These are phyloP conservation scores for Paramacrobiotus metropolitanus DNA, from an alignment of 1,140 invertebrate genomes.

Conservation along the genomic window DNA sequence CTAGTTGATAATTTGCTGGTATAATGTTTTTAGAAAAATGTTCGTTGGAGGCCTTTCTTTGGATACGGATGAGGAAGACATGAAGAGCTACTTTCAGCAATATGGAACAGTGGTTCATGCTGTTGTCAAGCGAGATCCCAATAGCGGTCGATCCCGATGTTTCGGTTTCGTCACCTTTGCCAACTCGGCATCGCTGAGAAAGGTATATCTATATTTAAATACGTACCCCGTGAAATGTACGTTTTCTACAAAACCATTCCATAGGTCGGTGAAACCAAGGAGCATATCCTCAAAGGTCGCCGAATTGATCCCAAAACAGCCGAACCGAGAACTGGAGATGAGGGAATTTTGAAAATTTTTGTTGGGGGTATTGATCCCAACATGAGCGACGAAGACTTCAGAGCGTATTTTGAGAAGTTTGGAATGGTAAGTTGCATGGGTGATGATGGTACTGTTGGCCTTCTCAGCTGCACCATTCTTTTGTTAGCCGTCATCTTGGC, in stretches of 20 bases:
- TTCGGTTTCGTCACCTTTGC: slow-evolving; percentile 89
- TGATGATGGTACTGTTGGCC: slow-evolving; percentile 12
- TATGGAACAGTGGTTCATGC: slow-evolving; percentile 78
- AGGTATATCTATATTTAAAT: slow-evolving; percentile 3
- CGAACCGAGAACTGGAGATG: slow-evolving; percentile 40
- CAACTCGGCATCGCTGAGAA: slow-evolving; percentile 1
- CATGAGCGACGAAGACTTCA: slow-evolving; percentile 72
- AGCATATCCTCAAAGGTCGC: slow-evolving; percentile 73
- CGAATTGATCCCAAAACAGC: slow-evolving; percentile 86
- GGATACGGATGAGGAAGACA: slow-evolving; percentile 87
- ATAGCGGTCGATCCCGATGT: slow-evolving; percentile 58
- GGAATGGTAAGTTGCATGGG: slow-evolving; percentile 43
- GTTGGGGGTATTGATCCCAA: slow-evolving; percentile 72
- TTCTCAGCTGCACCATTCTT: slow-evolving; percentile 14
- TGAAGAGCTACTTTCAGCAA: slow-evolving; percentile 63
- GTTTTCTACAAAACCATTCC: slow-evolving; percentile 14
- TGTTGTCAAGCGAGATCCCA: slow-evolving; percentile 74
- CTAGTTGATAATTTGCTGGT: too few relatives aligned
- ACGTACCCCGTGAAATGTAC: too few relatives aligned
- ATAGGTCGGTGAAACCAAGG: slow-evolving; percentile 39
- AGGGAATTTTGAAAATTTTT: slow-evolving; percentile 33
- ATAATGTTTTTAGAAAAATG: slow-evolving; percentile 81
- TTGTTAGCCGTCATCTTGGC: too few relatives aligned
- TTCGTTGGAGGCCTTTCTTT: slow-evolving; percentile 91
- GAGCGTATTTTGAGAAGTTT: slow-evolving; percentile 63